Evolutionary conservation across 1,140 invertebrate species (phyloP), one percentile per base, ranked within the genome.

Genomic region (Bombus turneri): DNA sequence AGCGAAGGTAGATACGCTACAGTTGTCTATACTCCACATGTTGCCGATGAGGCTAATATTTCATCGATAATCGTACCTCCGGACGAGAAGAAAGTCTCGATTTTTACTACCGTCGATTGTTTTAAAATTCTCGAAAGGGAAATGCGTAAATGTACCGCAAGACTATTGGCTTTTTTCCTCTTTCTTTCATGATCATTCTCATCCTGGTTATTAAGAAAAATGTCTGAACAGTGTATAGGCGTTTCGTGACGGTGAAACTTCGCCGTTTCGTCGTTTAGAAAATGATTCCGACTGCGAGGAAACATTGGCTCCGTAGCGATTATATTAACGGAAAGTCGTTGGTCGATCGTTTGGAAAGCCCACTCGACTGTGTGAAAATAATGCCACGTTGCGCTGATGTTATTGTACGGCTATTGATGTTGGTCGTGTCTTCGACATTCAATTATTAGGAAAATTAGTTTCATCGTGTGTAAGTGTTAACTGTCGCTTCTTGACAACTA

Each of bases 201-300:
- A 28, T 9, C 1, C 4, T 12, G 25, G 12, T n/a, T 76, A n/a
- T 59, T 76, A 62, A 28, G 53, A 59, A 31, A 76, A 76, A 34
- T n/a, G 15, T 41, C 1, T 22, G 25, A 53, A 53, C 47, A 53
- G 47, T 53, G 5, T 53, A 53, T 22, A 53, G 47, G 47, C 47
- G 59, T 64, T 74, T 64, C 73, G 31, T 41, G 39, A 57, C n/a
- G 66, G 47, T 71, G 76, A 84, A 84, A 71, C 47, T 34, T 22
- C 1, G 13, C 22, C 39, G 53, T 41, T 71, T 25, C 25, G 12
- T 62, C 39, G 73, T 34, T 76, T 57, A 69, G 74, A 57, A 83
- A 83, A 53, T 77, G 59, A 39, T 84, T 57, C n/a, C 37, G 10
- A 59, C 39, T 28, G 66, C 37, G 39, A 62, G 41, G 34, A n/a